These are phyloP conservation scores for Steatornis caripensis DNA, from an alignment of 2,113 vertebrate genomes.

Conservation along the genomic window DNA sequence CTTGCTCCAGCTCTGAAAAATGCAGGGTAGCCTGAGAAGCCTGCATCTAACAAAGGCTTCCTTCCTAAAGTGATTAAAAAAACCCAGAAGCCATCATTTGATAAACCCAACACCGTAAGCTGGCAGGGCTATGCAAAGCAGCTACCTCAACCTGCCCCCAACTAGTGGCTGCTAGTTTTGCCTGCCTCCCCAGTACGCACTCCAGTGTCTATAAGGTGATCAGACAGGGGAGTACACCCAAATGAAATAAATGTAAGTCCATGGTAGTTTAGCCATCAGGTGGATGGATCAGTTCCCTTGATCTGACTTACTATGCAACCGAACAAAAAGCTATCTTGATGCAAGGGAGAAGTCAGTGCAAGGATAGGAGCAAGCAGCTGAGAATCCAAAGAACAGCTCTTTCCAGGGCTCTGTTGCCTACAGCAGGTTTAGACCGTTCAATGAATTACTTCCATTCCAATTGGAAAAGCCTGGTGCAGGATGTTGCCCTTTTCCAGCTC, in stretches of 20 bases:
- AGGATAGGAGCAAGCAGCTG: neutral
- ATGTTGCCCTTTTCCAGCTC: neutral
- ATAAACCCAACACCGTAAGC: rapidly evolving
- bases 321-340: neutral
- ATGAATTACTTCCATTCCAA: neutral
- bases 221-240: neutral
- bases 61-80: neutral
- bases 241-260: neutral
- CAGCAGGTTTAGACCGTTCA: neutral
- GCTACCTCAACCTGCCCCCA: rapidly evolving
- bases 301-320: neutral
- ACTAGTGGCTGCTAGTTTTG: neutral
- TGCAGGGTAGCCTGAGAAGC: neutral
- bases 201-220: neutral
- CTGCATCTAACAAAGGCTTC: neutral
- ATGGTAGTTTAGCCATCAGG: neutral
- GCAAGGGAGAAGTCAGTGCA: neutral
- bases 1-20: neutral
- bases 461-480: neutral
- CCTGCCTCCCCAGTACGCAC: neutral
- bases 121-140: neutral
- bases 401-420: neutral
- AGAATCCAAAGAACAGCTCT: neutral
- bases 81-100: neutral
- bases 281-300: neutral